These are phyloP conservation scores for Adrianichthys oophorus DNA, from an alignment of 2,797 vertebrate genomes.

Conservation along the genomic window DNA sequence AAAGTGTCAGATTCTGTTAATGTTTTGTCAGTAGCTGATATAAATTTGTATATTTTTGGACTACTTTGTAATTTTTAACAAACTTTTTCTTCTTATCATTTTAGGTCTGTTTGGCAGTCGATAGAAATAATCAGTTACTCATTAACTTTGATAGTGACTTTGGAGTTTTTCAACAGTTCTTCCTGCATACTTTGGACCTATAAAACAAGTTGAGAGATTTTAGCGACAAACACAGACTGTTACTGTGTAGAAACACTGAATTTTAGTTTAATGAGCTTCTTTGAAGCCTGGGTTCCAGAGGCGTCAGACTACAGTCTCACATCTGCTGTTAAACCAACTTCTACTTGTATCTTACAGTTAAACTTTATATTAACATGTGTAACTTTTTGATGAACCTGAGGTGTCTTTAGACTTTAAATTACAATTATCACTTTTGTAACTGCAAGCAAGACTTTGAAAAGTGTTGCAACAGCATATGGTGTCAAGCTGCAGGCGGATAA, in stretches of 20 bases:
- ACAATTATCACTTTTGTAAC: not conserved
- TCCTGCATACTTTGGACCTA: constrained; percentile 1
- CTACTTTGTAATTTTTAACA: not conserved
- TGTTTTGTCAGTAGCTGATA: not conserved
- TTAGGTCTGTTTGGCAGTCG: too few relatives aligned
- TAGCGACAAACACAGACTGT: not conserved
- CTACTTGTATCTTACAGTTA: not conserved
- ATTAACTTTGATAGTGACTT: constrained; percentile 15
- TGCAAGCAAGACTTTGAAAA: not conserved
- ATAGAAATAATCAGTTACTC: constrained; percentile 5
- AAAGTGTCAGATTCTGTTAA: too few relatives aligned
- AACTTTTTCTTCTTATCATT: not conserved
- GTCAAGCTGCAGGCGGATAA: not conserved
- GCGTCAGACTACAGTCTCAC: not conserved
- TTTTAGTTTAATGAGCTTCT: not conserved
- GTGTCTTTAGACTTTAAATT: not conserved
- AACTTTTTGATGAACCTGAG: not conserved
- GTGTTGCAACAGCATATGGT: not conserved
- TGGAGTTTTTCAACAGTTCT: not conserved
- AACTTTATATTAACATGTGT: not conserved
- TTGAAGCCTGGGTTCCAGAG: constrained; percentile 2
- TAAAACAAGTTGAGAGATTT: not conserved
- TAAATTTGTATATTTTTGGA: not conserved
- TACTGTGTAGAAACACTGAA: not conserved
- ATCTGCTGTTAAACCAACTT: not conserved